phyloP scores from a whole-genome alignment of 2,888 invertebrate genomes.

The Griposia aprilina region DNA sequence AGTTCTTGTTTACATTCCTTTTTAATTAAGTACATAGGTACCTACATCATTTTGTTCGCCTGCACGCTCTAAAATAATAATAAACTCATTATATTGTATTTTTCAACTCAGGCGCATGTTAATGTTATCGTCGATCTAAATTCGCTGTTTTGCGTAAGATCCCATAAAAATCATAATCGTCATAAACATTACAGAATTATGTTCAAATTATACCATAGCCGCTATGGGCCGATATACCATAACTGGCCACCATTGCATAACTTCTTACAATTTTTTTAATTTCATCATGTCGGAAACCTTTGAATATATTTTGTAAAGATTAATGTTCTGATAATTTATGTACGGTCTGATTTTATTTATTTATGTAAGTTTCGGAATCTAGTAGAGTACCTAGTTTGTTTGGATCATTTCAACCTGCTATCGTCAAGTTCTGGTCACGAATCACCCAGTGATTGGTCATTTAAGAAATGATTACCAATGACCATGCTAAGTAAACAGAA shows the following conservation, averaged over 20 bases:
- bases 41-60: conserved; percentile 26
- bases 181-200: conserved; percentile 70
- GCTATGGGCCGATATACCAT: conserved; percentile 52
- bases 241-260: conserved; percentile 56
- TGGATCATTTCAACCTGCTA: neutral
- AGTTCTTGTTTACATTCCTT: neutral
- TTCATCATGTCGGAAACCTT: conserved; percentile 43
- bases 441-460: neutral
- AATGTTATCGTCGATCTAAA: conserved; percentile 55
- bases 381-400: neutral
- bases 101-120: conserved; percentile 45
- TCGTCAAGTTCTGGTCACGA: neutral
- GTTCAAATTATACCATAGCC: conserved; percentile 67
- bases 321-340: conserved; percentile 29
- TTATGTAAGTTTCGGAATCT: conserved; percentile 31
- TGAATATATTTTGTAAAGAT: conserved; percentile 49
- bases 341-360: conserved; percentile 12
- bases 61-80: conserved; percentile 43
- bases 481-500: neutral
- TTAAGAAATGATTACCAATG: neutral
- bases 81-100: conserved; percentile 44
- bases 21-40: conserved; percentile 17
- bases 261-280: conserved; percentile 51
- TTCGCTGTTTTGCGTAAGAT: conserved; percentile 61
- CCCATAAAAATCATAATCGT: conserved; percentile 63